Conservation (phyloP, 92 coral and sea anemone species). For the Muricea muricata region DNA sequence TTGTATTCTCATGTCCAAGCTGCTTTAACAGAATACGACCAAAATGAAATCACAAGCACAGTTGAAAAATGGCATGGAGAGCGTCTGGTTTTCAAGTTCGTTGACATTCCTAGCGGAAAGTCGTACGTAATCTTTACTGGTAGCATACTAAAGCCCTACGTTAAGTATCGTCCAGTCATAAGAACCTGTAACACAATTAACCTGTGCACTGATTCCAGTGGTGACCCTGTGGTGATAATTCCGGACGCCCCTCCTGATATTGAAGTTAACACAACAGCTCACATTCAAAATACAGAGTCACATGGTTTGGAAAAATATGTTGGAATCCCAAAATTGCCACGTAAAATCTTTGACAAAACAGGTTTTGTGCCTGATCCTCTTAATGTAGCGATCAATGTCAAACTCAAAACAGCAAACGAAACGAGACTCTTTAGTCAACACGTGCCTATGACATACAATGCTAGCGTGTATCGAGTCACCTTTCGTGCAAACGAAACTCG, state of each 20-base stretch:
- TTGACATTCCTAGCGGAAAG: slow-evolving; percentile 72
- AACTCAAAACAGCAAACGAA: slow-evolving; percentile 38
- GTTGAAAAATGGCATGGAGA: slow-evolving; percentile 83
- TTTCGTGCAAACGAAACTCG: slow-evolving; percentile 78
- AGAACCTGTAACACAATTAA: slow-evolving; percentile 80
- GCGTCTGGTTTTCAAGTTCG: slow-evolving; percentile 73
- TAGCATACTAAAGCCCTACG: slow-evolving; percentile 66
- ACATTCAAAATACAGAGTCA: slow-evolving; percentile 68
- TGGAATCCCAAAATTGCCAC: slow-evolving; percentile 68
- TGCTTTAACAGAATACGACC: slow-evolving; percentile 71
- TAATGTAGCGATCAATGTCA: slow-evolving; percentile 47
- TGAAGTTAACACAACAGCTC: slow-evolving; percentile 56
- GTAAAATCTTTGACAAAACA: slow-evolving; percentile 62
- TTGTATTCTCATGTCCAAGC: slow-evolving; percentile 83
- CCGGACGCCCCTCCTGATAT: slow-evolving; percentile 77
- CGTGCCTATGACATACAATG: slow-evolving; percentile 75
- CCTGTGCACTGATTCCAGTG: slow-evolving; percentile 73
- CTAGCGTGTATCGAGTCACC: slow-evolving; percentile 76
- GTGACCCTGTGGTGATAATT: slow-evolving; percentile 82
- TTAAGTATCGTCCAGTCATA: slow-evolving; percentile 78
- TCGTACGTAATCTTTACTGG: slow-evolving; percentile 70
- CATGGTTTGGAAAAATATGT: slow-evolving; percentile 81
- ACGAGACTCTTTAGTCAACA: slow-evolving; percentile 64
- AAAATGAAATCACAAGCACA: slow-evolving; percentile 42
- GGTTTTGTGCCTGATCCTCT: slow-evolving; percentile 73